Evolutionary conservation across 2,797 vertebrate species (phyloP).

Genomic region (Rhabdophis nuchalis): DNA sequence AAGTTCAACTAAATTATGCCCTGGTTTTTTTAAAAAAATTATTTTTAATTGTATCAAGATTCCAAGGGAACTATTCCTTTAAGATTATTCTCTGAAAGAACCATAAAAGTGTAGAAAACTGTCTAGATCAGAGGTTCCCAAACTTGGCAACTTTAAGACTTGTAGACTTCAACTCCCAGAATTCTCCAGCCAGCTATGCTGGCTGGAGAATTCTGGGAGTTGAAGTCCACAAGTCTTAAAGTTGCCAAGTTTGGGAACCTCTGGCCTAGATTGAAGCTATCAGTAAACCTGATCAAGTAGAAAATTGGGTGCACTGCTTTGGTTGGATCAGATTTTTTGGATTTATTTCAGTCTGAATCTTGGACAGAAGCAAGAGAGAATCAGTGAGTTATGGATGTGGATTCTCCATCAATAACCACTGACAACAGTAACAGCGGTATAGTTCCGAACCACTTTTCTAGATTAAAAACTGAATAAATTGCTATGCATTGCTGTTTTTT

Average conservation of each 20-base stretch:
- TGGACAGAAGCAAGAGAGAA: background rate
- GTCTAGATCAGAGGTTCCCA: too few species aligned
- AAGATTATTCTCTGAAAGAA: background rate
- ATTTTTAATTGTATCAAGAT: background rate
- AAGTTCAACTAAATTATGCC: background rate
- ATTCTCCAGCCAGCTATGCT: too few species aligned
- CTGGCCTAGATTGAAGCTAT: background rate
- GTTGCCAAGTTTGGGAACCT: too few species aligned
- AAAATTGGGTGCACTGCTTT: background rate
- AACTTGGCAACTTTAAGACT: too few species aligned
- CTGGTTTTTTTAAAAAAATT: background rate
- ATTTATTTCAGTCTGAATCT: background rate
- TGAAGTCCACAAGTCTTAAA: too few species aligned
- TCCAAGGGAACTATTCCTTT: background rate
- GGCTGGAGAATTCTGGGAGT: too few species aligned
- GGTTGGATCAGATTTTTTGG: background rate
- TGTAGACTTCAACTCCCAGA: too few species aligned
- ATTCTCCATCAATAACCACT: background rate
- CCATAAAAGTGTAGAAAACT: background rate
- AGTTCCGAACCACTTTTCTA: background rate
- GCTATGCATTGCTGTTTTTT: background rate
- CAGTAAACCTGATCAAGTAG: background rate
- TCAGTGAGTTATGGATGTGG: background rate
- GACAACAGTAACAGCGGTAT: background rate
- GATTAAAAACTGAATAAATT: background rate